These are phyloP conservation scores for Acleris emargana DNA, from an alignment of 2,888 invertebrate genomes.

Conservation along the genomic window DNA sequence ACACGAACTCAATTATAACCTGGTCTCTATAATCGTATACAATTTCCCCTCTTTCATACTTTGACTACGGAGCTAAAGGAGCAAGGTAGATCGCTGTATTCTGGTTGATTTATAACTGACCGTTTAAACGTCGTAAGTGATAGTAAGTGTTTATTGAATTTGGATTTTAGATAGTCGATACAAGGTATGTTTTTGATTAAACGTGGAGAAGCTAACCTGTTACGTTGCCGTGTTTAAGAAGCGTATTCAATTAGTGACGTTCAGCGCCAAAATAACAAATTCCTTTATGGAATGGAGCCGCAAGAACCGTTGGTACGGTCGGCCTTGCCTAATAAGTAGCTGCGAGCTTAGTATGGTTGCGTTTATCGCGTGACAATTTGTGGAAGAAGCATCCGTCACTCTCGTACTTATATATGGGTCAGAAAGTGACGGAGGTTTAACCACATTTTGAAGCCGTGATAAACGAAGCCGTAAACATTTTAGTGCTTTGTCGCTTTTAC, in stretches of 20 bases:
- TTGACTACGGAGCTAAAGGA: not conserved
- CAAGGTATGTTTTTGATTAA: not conserved
- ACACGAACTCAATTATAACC: not conserved
- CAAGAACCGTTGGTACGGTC: no score
- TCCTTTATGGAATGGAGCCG: no score
- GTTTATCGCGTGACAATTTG: no score
- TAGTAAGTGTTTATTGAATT: not conserved
- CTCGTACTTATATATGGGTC: no score
- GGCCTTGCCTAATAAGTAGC: no score
- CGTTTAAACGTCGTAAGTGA: not conserved
- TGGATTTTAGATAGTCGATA: not conserved
- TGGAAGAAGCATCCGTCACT: no score
- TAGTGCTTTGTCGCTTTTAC: no score
- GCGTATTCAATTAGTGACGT: not conserved
- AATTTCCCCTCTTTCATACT: not conserved
- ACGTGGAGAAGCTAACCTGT: not conserved
- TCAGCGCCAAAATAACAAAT: not conserved
- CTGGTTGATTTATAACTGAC: not conserved
- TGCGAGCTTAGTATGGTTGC: no score
- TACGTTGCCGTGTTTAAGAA: not conserved
- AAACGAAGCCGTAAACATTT: no score
- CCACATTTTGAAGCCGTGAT: no score
- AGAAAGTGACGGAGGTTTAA: no score
- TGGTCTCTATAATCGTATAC: not conserved
- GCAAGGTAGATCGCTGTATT: slow-evolving; percentile 5